Conservation (phyloP, 2,113 vertebrate species). For the Neotoma lepida region DNA sequence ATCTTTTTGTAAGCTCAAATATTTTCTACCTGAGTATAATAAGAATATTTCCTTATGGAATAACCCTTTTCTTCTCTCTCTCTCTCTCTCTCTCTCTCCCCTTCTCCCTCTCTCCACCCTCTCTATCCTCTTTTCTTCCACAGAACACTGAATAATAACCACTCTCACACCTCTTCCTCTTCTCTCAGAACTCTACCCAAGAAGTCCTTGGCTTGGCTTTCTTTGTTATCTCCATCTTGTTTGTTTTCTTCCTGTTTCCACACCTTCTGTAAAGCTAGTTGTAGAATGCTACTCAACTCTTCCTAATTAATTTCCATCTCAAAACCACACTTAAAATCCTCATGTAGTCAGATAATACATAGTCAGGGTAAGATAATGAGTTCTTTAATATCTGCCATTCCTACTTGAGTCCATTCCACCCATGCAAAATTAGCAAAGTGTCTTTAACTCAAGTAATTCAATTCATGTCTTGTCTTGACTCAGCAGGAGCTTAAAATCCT, state of each 20-base stretch:
- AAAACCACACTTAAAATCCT: not conserved
- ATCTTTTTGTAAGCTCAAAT: not conserved
- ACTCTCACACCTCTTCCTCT: not conserved
- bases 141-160: not conserved
- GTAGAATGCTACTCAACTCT: not conserved
- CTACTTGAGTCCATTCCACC: not conserved
- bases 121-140: no score
- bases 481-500: not conserved
- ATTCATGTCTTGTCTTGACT: not conserved
- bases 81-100: not conserved
- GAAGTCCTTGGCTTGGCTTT: not conserved
- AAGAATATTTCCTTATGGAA: not conserved
- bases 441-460: not conserved
- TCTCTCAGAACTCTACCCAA: not conserved
- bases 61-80: not conserved
- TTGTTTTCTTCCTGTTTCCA: not conserved
- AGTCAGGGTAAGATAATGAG: not conserved
- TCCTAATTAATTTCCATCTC: not conserved
- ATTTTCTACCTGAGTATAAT: not conserved
- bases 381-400: not conserved
- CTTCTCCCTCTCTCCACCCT: not conserved
- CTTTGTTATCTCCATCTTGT: not conserved
- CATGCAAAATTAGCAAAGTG: not conserved
- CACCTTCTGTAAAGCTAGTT: not conserved
- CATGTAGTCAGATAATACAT: not conserved